Conservation (phyloP, 2,797 vertebrate species). For the Alca torda region DNA sequence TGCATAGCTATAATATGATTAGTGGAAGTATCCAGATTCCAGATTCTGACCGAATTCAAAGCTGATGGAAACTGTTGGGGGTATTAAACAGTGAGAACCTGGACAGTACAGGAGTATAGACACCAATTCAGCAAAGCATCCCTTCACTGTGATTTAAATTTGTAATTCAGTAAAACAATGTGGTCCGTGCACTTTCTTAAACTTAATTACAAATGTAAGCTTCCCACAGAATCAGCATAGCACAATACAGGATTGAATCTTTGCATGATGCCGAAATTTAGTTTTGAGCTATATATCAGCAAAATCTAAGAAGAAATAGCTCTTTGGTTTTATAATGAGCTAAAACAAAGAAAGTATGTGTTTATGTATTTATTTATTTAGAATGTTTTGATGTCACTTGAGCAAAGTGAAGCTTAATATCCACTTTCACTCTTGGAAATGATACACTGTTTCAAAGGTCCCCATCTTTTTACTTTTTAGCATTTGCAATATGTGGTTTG, state of each 20-base stretch:
- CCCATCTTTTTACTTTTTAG: neutral
- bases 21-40: neutral
- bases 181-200: fast-evolving
- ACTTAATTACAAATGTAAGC: neutral
- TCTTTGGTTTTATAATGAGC: neutral
- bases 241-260: neutral
- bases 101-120: neutral
- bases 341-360: neutral
- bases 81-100: neutral
- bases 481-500: neutral
- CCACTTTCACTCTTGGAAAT: neutral
- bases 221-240: neutral
- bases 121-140: neutral
- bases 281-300: neutral
- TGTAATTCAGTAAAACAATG: neutral
- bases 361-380: neutral
- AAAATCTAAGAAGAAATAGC: neutral
- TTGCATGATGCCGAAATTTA: neutral
- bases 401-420: neutral
- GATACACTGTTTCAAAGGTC: neutral
- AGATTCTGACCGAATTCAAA: neutral
- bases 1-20: neutral
- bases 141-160: neutral
- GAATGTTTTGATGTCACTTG: neutral
- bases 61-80: neutral